Base-by-base conservation (phyloP, 92 coral and sea anemone species). In the Epizoanthus rinbou region DNA sequence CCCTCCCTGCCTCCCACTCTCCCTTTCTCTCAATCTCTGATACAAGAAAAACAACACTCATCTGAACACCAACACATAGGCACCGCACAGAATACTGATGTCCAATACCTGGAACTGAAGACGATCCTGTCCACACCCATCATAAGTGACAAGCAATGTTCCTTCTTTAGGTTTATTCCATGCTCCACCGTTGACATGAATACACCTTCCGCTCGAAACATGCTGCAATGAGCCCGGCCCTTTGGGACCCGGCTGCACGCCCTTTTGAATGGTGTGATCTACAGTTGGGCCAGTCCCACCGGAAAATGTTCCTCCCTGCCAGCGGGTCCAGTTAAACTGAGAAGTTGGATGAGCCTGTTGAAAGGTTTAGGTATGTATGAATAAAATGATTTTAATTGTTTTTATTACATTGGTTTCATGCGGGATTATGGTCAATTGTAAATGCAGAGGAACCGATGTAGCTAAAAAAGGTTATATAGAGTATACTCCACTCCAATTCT, bases 181-280 rank as follows among this genome's bases (percentile, higher is more conserved):
- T 37, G 91, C 98, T 31, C 98, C 97, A 2, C 64, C 28, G 16
- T 64, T 58, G 3, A 96, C 90, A 74, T 96, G 98, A 33, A 93
- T 35, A 72, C 99, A 96, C 75, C 84, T 91, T 19, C 93, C 95
- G 82, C 91, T 88, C 3, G 84, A 83, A 15, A 73, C 72, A 15
- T 96, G 98, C 53, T 90, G 96, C 35, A 96, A 81, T 0, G 99
- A 96, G 15, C 99, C 99, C 8, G 99, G 99, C 2, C 99, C 99
- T 23, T 88, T 86, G 6, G 88, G 86, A 11, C 94, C 92, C 3
- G 87, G 86, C 0, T 73, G 85, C 54, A 86, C 91, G 47, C 98
- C 99, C 81, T 89, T 94, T 21, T 92, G 98, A 53, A 87, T 88
- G 56, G 99, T 91, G 82, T 96, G 99, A 73, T 96, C 99, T 28